A percentile compares a stretch with the other conserved stretches of the same genome.
phyloP scores from a whole-genome alignment of 92 coral and sea anemone species.

The Heliopora coerulea region DNA sequence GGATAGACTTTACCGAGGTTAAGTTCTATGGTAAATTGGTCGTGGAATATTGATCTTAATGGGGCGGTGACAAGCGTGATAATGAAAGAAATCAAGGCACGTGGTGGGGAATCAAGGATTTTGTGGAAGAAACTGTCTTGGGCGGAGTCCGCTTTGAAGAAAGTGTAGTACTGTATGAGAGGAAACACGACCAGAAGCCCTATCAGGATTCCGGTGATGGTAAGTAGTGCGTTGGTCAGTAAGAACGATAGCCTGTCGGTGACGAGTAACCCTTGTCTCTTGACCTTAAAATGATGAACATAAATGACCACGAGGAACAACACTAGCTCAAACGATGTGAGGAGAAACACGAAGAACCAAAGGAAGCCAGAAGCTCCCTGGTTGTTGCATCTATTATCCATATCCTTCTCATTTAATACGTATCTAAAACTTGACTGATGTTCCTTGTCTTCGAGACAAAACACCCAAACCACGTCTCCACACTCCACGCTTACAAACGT shows the following conservation, averaged over 20 bases:
- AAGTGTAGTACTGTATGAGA: not conserved
- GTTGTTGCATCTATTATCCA: slow-evolving; percentile 4
- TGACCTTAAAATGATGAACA: not conserved
- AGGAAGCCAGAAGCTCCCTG: slow-evolving; percentile 1
- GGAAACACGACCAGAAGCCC: not conserved
- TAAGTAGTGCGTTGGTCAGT: not conserved
- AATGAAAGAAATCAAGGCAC: not conserved
- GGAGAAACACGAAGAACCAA: slow-evolving; percentile 1
- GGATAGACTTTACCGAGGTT: not conserved
- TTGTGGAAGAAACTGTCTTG: not conserved
- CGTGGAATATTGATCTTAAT: slow-evolving; percentile 1
- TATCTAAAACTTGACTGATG: not conserved
- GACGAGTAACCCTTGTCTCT: not conserved
- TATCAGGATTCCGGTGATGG: slow-evolving; percentile 2
- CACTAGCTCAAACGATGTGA: slow-evolving; percentile 2
- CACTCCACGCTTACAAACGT: slow-evolving; percentile 1
- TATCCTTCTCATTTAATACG: not conserved
- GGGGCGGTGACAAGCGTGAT: not conserved
- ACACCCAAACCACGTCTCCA: not conserved
- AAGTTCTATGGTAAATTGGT: slow-evolving; percentile 3
- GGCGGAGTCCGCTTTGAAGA: not conserved
- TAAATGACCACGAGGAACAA: not conserved
- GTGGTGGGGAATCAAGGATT: not conserved
- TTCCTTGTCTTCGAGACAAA: slow-evolving; percentile 1
- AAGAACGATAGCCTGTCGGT: not conserved